Conservation (phyloP, 2,797 vertebrate species). For the Muscicapa striata region DNA sequence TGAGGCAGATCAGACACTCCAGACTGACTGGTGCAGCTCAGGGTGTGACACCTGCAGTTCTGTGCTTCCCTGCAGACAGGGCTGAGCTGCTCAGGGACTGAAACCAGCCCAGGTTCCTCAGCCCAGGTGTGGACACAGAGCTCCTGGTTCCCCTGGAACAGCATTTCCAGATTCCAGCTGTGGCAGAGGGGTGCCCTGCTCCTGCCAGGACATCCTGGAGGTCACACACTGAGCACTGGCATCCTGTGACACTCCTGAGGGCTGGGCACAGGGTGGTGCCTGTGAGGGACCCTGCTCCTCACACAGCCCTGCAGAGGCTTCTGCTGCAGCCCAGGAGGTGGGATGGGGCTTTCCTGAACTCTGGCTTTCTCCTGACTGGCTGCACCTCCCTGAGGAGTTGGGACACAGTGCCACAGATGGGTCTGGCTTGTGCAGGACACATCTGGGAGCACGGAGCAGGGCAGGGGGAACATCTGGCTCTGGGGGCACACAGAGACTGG, state of each 20-base stretch:
- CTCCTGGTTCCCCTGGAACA: neutral
- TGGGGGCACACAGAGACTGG: fast-evolving
- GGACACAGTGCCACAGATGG: neutral
- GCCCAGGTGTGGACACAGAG: neutral
- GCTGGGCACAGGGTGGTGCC: neutral
- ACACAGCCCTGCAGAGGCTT: neutral
- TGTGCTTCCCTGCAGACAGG: neutral
- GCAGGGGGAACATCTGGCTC: neutral
- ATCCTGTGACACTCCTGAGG: neutral
- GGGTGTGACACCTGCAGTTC: neutral
- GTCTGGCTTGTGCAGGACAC: neutral
- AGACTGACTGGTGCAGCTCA: too few relatives aligned
- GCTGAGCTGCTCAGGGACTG: neutral
- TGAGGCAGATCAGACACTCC: too few relatives aligned
- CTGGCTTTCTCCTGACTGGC: neutral
- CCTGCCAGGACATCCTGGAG: neutral
- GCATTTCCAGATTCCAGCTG: neutral
- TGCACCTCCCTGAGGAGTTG: fast-evolving
- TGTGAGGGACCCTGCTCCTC: neutral
- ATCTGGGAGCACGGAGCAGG: neutral
- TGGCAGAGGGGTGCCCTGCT: neutral
- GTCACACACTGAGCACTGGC: too few relatives aligned
- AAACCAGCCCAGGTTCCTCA: neutral
- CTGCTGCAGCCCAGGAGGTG: neutral
- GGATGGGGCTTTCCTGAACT: neutral